These are phyloP conservation scores for Cyanocitta stelleri DNA, from an alignment of 2,113 vertebrate species.

Conservation along the genomic window DNA sequence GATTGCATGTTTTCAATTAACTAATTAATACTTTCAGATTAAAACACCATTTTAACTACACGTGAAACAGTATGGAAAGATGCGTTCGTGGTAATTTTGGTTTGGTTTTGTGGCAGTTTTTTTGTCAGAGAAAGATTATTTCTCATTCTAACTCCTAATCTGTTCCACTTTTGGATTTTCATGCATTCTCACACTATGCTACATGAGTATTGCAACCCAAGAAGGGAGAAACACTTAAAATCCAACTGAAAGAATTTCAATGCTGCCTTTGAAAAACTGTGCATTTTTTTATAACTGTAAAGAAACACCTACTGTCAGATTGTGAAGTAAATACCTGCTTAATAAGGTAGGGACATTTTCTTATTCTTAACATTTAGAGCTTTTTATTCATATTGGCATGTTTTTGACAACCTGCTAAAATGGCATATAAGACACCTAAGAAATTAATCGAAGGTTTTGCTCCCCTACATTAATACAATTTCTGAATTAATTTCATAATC, in stretches of 20 bases:
- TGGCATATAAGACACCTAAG: not conserved
- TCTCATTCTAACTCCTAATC: not conserved
- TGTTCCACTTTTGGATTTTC: not conserved
- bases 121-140: not conserved
- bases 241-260: not conserved
- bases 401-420: conserved; percentile 4
- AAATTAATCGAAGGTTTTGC: not conserved
- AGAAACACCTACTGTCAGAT: not conserved
- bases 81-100: not conserved
- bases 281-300: not conserved
- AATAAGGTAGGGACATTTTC: not conserved
- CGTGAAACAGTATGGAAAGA: not conserved
- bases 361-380: not conserved
- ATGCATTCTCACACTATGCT: not conserved
- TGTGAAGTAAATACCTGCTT: not conserved
- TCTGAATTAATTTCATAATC: not conserved
- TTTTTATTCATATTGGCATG: conserved; percentile 4
- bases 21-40: not conserved
- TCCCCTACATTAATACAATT: not conserved
- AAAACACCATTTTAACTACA: not conserved
- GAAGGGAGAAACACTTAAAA: not conserved
- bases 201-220: not conserved
- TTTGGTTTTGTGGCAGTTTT: not conserved
- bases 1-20: not conserved
- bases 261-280: not conserved